Percentiles rank a stretch among this genome's conserved stretches.
phyloP scores from a whole-genome alignment of 2,888 invertebrate genomes.

The Napeogenes sylphis region DNA sequence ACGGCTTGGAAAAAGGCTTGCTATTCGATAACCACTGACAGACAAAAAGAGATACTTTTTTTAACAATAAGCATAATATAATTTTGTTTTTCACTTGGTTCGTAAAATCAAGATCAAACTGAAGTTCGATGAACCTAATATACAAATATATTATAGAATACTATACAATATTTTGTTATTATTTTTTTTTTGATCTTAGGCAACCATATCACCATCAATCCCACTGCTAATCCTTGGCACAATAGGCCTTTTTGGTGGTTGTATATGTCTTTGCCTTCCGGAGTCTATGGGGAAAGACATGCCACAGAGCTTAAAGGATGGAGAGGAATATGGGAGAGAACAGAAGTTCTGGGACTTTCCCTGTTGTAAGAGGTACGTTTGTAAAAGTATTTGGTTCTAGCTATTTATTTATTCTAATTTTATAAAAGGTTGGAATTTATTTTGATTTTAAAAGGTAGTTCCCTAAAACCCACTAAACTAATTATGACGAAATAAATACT shows the following conservation, averaged over 20 bases:
- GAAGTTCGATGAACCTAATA: neutral
- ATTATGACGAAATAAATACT: too few species aligned
- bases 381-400: neutral
- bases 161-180: neutral
- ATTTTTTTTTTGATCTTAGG: slow-evolving; percentile 55
- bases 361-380: slow-evolving; percentile 66
- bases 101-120: too few species aligned
- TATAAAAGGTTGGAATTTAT: too few species aligned
- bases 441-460: too few species aligned
- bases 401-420: neutral
- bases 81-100: too few species aligned
- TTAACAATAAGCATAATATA: too few species aligned
- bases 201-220: slow-evolving; percentile 82
- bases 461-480: too few species aligned
- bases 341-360: slow-evolving; percentile 91
- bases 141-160: neutral
- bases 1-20: too few species aligned
- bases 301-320: slow-evolving; percentile 90
- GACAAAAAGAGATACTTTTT: too few species aligned
- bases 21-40: too few species aligned
- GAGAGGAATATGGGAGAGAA: slow-evolving; percentile 88
- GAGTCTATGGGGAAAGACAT: slow-evolving; percentile 90
- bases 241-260: slow-evolving; percentile 85
- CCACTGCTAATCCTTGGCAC: slow-evolving; percentile 87
- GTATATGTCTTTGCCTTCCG: slow-evolving; percentile 85